These are phyloP conservation scores for Steromphala cineraria DNA, from an alignment of 2,888 invertebrate genomes.

Conservation along the genomic window DNA sequence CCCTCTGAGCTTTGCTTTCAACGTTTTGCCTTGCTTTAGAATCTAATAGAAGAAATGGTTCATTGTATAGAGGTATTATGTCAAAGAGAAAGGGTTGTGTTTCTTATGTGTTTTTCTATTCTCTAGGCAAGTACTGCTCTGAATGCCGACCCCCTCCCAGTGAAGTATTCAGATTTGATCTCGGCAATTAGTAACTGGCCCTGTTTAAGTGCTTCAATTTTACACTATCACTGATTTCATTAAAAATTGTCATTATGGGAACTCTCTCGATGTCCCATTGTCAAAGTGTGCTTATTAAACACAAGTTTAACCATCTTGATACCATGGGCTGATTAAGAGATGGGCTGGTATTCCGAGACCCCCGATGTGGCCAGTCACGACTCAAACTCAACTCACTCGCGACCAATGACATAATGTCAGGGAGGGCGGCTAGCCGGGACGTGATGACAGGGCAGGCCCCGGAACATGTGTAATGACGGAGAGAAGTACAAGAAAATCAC, in stretches of 20 bases:
- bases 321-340: not conserved
- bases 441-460: not conserved
- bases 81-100: not conserved
- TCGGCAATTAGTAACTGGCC: not conserved
- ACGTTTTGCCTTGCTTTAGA: not conserved
- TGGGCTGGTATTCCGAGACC: not conserved
- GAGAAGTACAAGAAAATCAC: not conserved
- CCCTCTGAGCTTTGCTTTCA: not conserved
- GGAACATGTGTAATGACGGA: not conserved
- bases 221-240: not conserved
- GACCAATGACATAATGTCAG: not conserved
- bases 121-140: too few species aligned
- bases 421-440: not conserved
- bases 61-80: not conserved
- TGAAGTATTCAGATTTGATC: not conserved
- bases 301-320: not conserved
- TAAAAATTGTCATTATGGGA: not conserved
- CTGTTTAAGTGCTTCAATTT: not conserved
- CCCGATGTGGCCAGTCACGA: not conserved
- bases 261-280: not conserved
- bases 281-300: not conserved
- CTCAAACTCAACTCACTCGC: not conserved
- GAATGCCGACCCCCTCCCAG: not conserved
- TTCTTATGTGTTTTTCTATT: not conserved
- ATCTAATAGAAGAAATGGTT: not conserved